These are phyloP conservation scores for Sphaerodactylus townsendi DNA, from an alignment of 2,113 vertebrate genomes.

Conservation along the genomic window DNA sequence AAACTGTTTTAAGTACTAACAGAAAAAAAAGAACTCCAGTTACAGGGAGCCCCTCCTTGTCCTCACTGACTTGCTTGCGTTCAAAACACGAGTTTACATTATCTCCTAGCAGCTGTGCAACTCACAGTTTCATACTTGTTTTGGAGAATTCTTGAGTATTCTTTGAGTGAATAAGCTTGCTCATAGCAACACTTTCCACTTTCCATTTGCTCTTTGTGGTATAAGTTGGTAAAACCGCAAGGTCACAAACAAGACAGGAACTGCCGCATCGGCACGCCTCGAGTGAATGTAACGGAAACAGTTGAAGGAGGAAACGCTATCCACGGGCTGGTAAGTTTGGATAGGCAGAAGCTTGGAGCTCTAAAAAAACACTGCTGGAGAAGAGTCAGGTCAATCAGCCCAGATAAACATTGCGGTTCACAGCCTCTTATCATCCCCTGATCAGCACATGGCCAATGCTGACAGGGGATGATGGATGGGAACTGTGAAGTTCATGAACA, in stretches of 20 bases:
- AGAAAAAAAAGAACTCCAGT: too few relatives aligned
- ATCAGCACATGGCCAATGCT: too few relatives aligned
- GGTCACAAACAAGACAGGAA: conserved; percentile 81
- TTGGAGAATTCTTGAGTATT: too few relatives aligned
- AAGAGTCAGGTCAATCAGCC: too few relatives aligned
- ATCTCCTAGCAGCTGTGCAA: background rate
- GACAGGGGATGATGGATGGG: too few relatives aligned
- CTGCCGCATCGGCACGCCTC: conserved; percentile 84
- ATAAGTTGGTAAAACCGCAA: conserved; percentile 43
- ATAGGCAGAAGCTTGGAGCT: background rate
- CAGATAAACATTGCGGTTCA: too few relatives aligned
- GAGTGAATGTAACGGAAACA: conserved; percentile 92
- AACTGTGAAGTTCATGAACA: too few relatives aligned
- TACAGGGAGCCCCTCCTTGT: background rate
- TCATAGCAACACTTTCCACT: background rate
- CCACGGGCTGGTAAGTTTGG: conserved; percentile 87
- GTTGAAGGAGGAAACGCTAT: conserved; percentile 95
- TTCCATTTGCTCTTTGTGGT: background rate
- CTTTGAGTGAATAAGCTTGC: background rate
- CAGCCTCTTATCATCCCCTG: too few relatives aligned
- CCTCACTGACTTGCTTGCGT: background rate
- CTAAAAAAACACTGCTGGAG: too few relatives aligned
- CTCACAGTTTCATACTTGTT: too few relatives aligned
- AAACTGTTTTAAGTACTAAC: too few relatives aligned
- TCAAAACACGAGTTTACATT: background rate